Percentiles rank a stretch among this genome's conserved stretches.
These are phyloP conservation scores for Ellobius talpinus DNA, from an alignment of 2,113 vertebrate species.

Conservation along the genomic window DNA sequence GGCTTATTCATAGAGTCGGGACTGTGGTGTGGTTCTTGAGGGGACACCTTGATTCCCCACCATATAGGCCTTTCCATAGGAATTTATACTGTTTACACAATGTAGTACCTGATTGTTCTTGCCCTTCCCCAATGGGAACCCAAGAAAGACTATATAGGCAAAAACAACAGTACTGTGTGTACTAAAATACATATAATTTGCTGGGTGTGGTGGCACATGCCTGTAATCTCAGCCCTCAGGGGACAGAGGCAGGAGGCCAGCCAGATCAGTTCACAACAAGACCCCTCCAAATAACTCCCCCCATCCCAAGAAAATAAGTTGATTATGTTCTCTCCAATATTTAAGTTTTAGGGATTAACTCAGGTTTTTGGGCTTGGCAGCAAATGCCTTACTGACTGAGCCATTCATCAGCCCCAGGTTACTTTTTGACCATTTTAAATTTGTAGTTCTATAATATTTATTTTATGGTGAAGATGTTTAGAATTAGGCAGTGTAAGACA, in stretches of 20 bases:
- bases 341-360: not conserved
- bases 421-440: constrained; percentile 23
- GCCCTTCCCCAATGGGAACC: not conserved
- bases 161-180: not conserved
- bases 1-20: not conserved
- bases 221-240: not conserved
- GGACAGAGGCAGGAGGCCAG: not conserved
- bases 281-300: not conserved
- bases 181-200: not conserved
- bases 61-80: not conserved
- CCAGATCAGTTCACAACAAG: not conserved
- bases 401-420: not conserved
- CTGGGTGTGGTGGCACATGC: not conserved
- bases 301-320: not conserved
- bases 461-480: not conserved
- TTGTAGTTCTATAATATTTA: not conserved
- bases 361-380: not conserved
- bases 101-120: not conserved
- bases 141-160: not conserved
- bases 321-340: not conserved
- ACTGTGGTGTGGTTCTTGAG: not conserved
- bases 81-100: not conserved
- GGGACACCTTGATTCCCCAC: not conserved
- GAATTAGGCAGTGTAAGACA: not conserved
- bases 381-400: not conserved